These are phyloP conservation scores for Amyelois transitella DNA, from an alignment of 1,140 invertebrate genomes.

Conservation along the genomic window DNA sequence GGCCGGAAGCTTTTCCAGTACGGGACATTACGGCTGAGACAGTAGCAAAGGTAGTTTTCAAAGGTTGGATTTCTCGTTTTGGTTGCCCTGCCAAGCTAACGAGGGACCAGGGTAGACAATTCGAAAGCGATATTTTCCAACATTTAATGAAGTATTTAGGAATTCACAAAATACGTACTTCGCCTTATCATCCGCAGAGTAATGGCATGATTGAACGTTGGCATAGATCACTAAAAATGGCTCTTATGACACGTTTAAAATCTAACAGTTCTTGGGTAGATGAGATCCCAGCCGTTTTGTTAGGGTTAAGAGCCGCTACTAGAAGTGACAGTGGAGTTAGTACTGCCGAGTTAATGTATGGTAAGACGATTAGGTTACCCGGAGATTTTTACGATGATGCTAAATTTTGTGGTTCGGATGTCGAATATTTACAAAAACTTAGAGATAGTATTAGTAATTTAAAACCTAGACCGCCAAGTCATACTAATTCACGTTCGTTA, in stretches of 20 bases:
- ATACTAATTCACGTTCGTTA: too few species aligned
- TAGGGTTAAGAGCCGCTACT: slow-evolving; percentile 29
- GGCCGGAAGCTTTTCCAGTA: too few species aligned
- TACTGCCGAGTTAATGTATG: slow-evolving; percentile 24
- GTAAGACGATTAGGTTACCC: slow-evolving; percentile 16
- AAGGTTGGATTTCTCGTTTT: too few species aligned
- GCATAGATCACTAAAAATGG: neutral
- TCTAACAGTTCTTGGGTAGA: neutral
- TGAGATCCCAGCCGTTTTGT: slow-evolving; percentile 34
- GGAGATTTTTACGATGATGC: slow-evolving; percentile 12
- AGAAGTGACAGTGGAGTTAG: slow-evolving; percentile 19
- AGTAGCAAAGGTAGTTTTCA: too few species aligned
- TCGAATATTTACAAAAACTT: too few species aligned
- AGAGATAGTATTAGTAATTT: too few species aligned
- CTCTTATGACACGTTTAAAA: too few species aligned
- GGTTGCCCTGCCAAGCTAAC: too few species aligned
- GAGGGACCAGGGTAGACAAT: slow-evolving; percentile 12
- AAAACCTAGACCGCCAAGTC: too few species aligned
- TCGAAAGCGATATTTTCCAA: slow-evolving; percentile 3
- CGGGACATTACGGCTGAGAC: too few species aligned
- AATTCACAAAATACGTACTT: neutral
- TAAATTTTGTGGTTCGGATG: too few species aligned
- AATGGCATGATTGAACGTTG: neutral
- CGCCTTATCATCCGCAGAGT: neutral
- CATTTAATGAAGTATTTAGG: slow-evolving; percentile 1